Evolutionary conservation across 1,140 invertebrate genomes (phyloP), one percentile per base, ranked within the genome.

Genomic region (Luehdorfia chinensis): DNA sequence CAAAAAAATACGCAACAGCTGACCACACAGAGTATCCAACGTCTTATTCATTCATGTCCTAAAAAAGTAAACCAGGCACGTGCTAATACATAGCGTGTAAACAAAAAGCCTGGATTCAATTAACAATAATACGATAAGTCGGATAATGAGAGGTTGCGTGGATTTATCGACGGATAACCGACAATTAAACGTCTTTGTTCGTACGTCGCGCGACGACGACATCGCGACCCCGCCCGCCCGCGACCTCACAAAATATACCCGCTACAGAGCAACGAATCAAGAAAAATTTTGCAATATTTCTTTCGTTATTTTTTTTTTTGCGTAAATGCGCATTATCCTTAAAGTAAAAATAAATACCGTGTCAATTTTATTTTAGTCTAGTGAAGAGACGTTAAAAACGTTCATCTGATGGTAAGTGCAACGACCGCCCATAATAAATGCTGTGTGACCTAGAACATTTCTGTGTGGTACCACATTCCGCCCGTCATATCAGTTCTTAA

Each of bases 151-250:
- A 45, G 75, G 75, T 75, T 79, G 60, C 53, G 53, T 60, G 63
- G 71, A 79, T 79, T 75, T 79, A 79, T 75, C 55, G 66, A 39
- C 55, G 54, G 55, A 59, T 62, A 76, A 70, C 72, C 71, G 56
- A 66, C 70, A 79, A 79, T 79, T 79, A 79, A 75, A 66, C 64
- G 64, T 70, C 75, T 74, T 75, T 74, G 72, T 75, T 71, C 65
- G 52, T 46, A 57, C 39, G 39, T 30, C 39, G 39, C 27, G 39
- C 23, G 67, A 60, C 56, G 50, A n/a, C 56, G 53, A 58, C 61
- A 53, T 46, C 52, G 47, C 58, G 48, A 54, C 55, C 60, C 54
- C 60, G 58, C 59, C 59, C 54, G 8, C 34, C 36, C 46, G 43
- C 69, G 60, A 68, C 61, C 62, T 57, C 61, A 67, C 69, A 65